Evolutionary conservation across 2,797 vertebrate species (phyloP).

Genomic region (Sebastes matsubarae): DNA sequence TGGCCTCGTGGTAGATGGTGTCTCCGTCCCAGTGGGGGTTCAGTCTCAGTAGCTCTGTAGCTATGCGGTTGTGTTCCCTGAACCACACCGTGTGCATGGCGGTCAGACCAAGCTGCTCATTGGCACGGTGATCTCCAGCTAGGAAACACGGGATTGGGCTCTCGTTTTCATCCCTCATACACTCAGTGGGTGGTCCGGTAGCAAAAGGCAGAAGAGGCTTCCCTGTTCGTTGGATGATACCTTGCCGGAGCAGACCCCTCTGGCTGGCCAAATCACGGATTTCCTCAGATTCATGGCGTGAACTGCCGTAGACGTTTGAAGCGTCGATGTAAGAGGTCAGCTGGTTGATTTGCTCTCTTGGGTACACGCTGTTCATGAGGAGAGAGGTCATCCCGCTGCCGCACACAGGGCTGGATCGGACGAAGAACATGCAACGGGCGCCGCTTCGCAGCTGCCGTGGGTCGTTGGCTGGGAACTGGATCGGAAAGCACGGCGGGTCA

Average conservation of each 20-base stretch:
- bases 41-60: constrained; percentile 89
- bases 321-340: constrained; percentile 96
- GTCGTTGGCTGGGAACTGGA: constrained; percentile 93
- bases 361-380: constrained; percentile 98
- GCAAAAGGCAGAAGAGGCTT: constrained; percentile 97
- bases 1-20: constrained; percentile 95
- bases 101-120: constrained; percentile 95
- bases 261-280: constrained; percentile 95
- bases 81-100: constrained; percentile 98
- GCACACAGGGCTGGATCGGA: constrained; percentile 96
- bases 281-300: constrained; percentile 89
- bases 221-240: constrained; percentile 95
- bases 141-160: constrained; percentile 98
- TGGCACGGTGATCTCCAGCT: constrained; percentile 96
- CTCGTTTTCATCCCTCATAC: constrained; percentile 97
- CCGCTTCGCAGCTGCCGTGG: constrained; percentile 85
- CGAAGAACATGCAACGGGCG: constrained; percentile 97
- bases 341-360: constrained; percentile 98
- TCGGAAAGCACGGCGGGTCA: constrained; percentile 95
- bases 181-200: constrained; percentile 94
- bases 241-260: constrained; percentile 93
- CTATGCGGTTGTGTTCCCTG: constrained; percentile 96
- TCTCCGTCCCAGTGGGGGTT: constrained; percentile 99
- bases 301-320: constrained; percentile 96
- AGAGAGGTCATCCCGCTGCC: constrained; percentile 98